phyloP scores from a whole-genome alignment of 2,888 invertebrate species.

The Heliconius ismenius region DNA sequence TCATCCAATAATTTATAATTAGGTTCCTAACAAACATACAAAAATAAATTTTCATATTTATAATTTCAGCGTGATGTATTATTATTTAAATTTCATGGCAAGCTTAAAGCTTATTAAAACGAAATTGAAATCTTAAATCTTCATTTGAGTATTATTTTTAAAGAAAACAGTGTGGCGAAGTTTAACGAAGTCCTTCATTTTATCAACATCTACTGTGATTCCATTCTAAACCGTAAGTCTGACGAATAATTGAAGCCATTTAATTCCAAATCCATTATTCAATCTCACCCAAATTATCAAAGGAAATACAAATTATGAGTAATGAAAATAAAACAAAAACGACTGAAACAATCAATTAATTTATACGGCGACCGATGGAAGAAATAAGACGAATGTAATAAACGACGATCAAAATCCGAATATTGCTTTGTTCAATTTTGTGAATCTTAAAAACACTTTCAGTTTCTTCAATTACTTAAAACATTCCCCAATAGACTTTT shows the following conservation, averaged over 20 bases:
- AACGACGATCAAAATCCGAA: constrained; percentile 50
- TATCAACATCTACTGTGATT: not conserved
- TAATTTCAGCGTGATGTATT: not conserved
- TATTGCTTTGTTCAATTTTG: constrained; percentile 58
- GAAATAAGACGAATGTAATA: constrained; percentile 49
- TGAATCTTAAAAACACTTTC: constrained; percentile 76
- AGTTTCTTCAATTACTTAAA: constrained; percentile 77
- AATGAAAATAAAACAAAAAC: constrained; percentile 44
- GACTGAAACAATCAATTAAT: constrained; percentile 51
- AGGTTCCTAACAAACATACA: no score
- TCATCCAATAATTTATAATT: no score
- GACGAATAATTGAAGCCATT: constrained; percentile 30
- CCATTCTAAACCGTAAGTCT: not conserved
- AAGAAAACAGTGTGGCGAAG: constrained; percentile 13
- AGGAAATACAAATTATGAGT: constrained; percentile 36
- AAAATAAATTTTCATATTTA: no score
- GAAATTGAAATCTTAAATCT: not conserved
- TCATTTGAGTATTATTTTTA: constrained; percentile 8
- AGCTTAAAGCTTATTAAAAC: not conserved
- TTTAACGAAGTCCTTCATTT: constrained; percentile 4
- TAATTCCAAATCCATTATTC: constrained; percentile 36
- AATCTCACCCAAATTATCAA: constrained; percentile 44
- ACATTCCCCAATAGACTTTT: constrained; percentile 75
- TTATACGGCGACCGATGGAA: constrained; percentile 35
- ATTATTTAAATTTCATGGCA: not conserved